phyloP scores from a whole-genome alignment of 2,888 invertebrate genomes.

The Graphium colonna region DNA sequence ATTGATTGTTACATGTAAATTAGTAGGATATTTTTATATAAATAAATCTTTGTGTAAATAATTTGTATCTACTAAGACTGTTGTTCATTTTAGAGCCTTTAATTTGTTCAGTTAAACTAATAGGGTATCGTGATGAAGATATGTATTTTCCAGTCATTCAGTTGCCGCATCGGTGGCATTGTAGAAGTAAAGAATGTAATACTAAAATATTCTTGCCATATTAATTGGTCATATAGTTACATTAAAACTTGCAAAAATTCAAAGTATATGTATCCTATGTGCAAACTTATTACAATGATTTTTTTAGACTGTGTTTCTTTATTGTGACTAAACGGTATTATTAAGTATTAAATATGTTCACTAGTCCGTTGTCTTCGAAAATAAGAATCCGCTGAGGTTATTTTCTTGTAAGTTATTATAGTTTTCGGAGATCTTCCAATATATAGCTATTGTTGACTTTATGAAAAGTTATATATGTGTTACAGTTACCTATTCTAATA shows the following conservation, averaged over 20 bases:
- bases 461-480: neutral
- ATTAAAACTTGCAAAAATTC: neutral
- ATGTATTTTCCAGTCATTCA: slow-evolving; percentile 77
- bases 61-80: slow-evolving; percentile 77
- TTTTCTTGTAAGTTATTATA: slow-evolving; percentile 28
- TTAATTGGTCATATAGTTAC: slow-evolving; percentile 4
- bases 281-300: no score
- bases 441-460: slow-evolving; percentile 16
- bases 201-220: slow-evolving; percentile 25
- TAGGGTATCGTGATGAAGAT: slow-evolving; percentile 52
- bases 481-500: slow-evolving; percentile 13
- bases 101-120: slow-evolving; percentile 69
- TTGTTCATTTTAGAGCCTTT: slow-evolving; percentile 77
- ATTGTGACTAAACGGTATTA: slow-evolving; percentile 21
- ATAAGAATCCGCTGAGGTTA: slow-evolving; percentile 33
- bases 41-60: slow-evolving; percentile 73
- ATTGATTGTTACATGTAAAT: slow-evolving; percentile 71
- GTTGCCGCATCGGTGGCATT: slow-evolving; percentile 17
- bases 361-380: slow-evolving; percentile 45
- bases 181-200: neutral
- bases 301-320: slow-evolving; percentile 16
- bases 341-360: slow-evolving; percentile 31
- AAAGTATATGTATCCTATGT: slow-evolving; percentile 6
- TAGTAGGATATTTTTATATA: slow-evolving; percentile 73
- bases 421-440: slow-evolving; percentile 32